A percentile compares a stretch with the other conserved stretches of the same genome.
Conservation (phyloP, 2,113 vertebrate species). For the Takifugu bimaculatus region DNA sequence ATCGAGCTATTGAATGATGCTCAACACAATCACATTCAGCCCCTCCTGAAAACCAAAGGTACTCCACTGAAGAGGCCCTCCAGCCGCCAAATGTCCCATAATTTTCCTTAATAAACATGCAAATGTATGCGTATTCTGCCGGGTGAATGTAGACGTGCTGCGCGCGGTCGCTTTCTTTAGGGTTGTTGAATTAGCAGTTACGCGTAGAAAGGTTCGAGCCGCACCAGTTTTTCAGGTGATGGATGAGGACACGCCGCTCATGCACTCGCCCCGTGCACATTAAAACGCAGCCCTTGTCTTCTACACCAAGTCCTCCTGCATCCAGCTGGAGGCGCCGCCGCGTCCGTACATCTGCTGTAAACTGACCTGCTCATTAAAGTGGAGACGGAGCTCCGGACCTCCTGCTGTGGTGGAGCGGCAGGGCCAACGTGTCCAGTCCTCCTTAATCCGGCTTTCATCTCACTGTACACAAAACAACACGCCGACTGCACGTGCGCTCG, state of each 20-base stretch:
- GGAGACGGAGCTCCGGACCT: slow-evolving; percentile 18
- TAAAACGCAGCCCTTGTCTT: too few relatives aligned
- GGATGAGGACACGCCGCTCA: too few relatives aligned
- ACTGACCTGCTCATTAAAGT: slow-evolving; percentile 18
- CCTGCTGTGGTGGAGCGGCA: slow-evolving; percentile 33
- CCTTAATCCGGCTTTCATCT: slow-evolving; percentile 32
- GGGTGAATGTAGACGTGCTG: slow-evolving; percentile 4
- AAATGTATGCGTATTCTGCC: slow-evolving; percentile 59
- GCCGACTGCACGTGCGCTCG: background rate
- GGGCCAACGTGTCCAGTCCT: slow-evolving; percentile 20
- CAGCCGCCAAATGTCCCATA: slow-evolving; percentile 56
- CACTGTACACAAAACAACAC: background rate
- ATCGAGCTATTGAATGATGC: background rate
- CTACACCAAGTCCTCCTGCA: background rate
- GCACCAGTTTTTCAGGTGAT: background rate
- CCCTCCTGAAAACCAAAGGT: slow-evolving; percentile 38
- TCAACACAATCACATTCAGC: background rate
- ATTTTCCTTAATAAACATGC: slow-evolving; percentile 41
- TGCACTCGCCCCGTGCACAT: too few relatives aligned
- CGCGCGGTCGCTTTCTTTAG: slow-evolving; percentile 1
- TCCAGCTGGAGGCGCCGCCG: background rate
- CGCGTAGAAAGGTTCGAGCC: too few relatives aligned
- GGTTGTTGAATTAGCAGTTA: slow-evolving; percentile 28
- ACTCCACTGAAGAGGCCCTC: slow-evolving; percentile 57
- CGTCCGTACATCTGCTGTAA: slow-evolving; percentile 5